Conservation (phyloP, 2,797 vertebrate species). For the Micropoecilia bifurca region DNA sequence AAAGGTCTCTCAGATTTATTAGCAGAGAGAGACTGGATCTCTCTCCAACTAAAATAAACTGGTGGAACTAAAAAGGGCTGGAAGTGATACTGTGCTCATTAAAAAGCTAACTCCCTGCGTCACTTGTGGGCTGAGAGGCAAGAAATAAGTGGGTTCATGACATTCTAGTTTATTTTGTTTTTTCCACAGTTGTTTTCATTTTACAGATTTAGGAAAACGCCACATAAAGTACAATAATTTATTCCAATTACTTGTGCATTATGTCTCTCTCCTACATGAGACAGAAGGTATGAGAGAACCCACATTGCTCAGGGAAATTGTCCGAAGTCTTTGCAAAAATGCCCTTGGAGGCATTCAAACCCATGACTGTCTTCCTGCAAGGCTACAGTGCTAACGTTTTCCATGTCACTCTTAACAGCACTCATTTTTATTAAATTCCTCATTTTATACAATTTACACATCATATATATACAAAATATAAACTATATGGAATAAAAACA, state of each 20-base stretch:
- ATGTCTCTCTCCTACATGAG: not conserved
- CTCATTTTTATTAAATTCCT: not conserved
- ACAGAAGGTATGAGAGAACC: too few relatives aligned
- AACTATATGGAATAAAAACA: too few relatives aligned
- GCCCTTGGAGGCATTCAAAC: not conserved
- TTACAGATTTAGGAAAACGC: not conserved
- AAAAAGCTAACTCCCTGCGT: slow-evolving; percentile 1
- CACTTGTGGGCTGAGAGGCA: slow-evolving; percentile 1
- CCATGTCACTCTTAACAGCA: not conserved
- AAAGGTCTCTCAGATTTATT: slow-evolving; percentile 43
- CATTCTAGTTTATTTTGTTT: not conserved
- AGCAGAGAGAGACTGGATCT: slow-evolving; percentile 36
- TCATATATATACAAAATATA: too few relatives aligned
- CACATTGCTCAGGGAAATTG: not conserved
- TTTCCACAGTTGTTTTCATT: slow-evolving; percentile 1
- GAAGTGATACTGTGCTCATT: slow-evolving; percentile 20
- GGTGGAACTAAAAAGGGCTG: slow-evolving; percentile 7
- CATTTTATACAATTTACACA: not conserved
- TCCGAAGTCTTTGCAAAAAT: not conserved
- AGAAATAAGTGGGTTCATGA: slow-evolving; percentile 3
- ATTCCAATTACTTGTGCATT: not conserved
- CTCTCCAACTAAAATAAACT: slow-evolving; percentile 22
- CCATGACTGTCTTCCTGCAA: not conserved
- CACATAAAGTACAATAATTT: not conserved
- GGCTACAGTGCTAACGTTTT: not conserved